phyloP scores from a whole-genome alignment of 2,888 invertebrate genomes.

The Dolomedes plantarius region DNA sequence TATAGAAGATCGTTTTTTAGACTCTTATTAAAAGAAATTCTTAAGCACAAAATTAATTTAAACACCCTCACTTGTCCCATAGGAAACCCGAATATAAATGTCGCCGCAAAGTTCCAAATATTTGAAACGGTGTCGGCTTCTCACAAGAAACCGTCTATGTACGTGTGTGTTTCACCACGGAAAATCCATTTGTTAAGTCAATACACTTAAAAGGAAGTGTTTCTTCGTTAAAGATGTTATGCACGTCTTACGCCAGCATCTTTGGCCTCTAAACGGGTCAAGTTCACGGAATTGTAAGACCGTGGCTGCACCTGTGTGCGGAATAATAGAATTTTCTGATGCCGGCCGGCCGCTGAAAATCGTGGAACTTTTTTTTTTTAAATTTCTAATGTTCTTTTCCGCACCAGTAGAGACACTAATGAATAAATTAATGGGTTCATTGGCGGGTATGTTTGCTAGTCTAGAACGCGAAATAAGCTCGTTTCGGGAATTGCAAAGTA shows the following conservation, averaged over 20 bases:
- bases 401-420: not conserved
- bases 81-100: too few relatives aligned
- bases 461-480: too few relatives aligned
- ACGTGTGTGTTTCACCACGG: not conserved
- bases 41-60: too few relatives aligned
- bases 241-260: constrained; percentile 4
- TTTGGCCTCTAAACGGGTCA: constrained; percentile 27
- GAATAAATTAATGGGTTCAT: not conserved
- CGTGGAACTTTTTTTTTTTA: not conserved
- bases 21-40: too few relatives aligned
- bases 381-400: not conserved
- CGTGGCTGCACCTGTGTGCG: not conserved
- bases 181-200: not conserved
- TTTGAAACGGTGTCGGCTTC: not conserved
- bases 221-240: constrained; percentile 2
- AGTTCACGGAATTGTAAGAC: constrained; percentile 3
- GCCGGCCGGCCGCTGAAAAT: not conserved
- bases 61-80: too few relatives aligned
- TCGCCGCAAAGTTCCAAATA: not conserved
- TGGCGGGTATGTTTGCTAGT: not conserved
- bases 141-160: not conserved
- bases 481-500: too few relatives aligned
- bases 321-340: not conserved
- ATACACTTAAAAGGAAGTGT: constrained; percentile 8
- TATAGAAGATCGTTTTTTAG: too few relatives aligned